These are phyloP conservation scores for Noctua fimbriata DNA, from an alignment of 2,888 invertebrate species.

Conservation along the genomic window DNA sequence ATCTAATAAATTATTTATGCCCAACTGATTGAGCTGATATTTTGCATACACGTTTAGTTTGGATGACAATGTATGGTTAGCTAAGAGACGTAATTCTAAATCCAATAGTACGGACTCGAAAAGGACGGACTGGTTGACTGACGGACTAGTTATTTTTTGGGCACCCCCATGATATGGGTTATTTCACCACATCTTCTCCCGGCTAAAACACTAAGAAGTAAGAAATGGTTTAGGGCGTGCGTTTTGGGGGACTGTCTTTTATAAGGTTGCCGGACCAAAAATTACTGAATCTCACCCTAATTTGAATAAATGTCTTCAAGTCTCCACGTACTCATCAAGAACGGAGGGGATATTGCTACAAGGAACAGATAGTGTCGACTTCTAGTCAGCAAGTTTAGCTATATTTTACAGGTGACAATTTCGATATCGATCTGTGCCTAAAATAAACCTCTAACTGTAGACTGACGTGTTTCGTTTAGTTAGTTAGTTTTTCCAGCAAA, in stretches of 20 bases:
- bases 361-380: not conserved
- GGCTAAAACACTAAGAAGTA: not conserved
- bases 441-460: constrained; percentile 27
- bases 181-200: not conserved
- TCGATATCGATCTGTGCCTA: constrained; percentile 35
- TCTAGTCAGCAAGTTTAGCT: constrained; percentile 2
- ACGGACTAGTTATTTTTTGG: too few species aligned
- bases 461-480: constrained; percentile 12
- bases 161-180: too few species aligned
- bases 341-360: not conserved
- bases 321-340: not conserved
- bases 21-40: too few species aligned
- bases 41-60: too few species aligned
- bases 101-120: too few species aligned
- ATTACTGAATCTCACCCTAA: not conserved
- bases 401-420: constrained; percentile 31
- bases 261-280: not conserved
- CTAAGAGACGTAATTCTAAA: too few species aligned
- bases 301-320: not conserved
- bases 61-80: too few species aligned
- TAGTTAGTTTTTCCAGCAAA: constrained; percentile 10
- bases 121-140: too few species aligned
- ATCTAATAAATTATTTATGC: too few species aligned
- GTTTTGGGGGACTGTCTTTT: not conserved
- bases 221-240: not conserved